Base-by-base conservation (phyloP, 2,113 vertebrate genomes). In the Gobius niger region DNA sequence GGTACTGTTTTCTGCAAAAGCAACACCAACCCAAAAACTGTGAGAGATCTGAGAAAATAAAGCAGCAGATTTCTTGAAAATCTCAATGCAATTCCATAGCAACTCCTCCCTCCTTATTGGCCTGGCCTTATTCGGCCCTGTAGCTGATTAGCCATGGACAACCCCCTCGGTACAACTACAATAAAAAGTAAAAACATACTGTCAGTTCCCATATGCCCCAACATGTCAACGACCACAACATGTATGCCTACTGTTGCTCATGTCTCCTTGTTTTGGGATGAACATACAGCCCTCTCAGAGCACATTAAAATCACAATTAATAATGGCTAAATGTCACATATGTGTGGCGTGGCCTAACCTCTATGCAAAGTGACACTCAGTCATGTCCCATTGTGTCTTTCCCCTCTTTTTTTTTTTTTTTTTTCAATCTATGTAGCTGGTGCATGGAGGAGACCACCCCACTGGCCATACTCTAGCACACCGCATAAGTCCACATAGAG, bases 251-350 rank as follows among this genome's bases (percentile, higher is more conserved):
- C 52, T 82, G 81, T 75, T 86, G 79, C 75, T 77, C 76, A 75
- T 46, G 69, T 18, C 15, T 16, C 16, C 0, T 13, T 68, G 73
- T 77, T 82, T 83, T 69, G 57, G 67, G 40, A 40, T 40, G n/a
- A 16, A 34, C 68, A 76, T 65, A 76, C 74, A 73, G 67, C 41
- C 47, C 63, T 44, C 77, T 86, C 71, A 1, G 44, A 77, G 64
- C 72, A 70, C 40, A 86, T 91, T 87, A 85, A 86, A 87, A 84
- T 91, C 85, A 86, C 70, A 86, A 86, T 88, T 85, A 87, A 76
- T 63, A 77, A 68, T 19, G 66, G 82, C 66, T 80, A 67, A 69
- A 63, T 76, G 83, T 75, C 76, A 82, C 65, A 66, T 76, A 65
- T 74, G 76, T 70, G 65, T 24, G 10, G 50, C 0, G 24, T 34